Percentiles rank a stretch among this genome's conserved stretches.
Evolutionary conservation across 2,888 invertebrate species (phyloP).

Genomic region (Nomada lathburiana): DNA sequence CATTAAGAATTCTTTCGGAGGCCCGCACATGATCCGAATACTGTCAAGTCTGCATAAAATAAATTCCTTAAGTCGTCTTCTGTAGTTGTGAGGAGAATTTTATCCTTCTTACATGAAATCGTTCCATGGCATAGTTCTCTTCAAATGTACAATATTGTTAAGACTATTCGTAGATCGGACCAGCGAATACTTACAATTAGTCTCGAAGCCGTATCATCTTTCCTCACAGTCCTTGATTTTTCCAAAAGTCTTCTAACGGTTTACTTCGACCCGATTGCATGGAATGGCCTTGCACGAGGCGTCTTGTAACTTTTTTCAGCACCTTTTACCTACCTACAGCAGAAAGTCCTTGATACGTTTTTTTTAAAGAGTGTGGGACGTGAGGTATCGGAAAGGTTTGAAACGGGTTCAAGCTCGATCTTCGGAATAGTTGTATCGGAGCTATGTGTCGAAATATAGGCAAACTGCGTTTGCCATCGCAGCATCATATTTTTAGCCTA

Average conservation of each 20-base stretch:
- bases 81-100: too few species aligned
- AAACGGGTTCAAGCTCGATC: constrained; percentile 22
- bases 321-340: constrained; percentile 18
- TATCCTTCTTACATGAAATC: too few species aligned
- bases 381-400: constrained; percentile 32
- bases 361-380: constrained; percentile 5
- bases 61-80: too few species aligned
- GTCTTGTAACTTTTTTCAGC: constrained; percentile 18
- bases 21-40: too few species aligned
- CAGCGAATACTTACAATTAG: too few species aligned
- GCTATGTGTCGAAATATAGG: constrained; percentile 27
- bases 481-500: constrained; percentile 20
- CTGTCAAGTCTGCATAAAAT: too few species aligned
- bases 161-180: too few species aligned
- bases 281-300: neutral
- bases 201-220: too few species aligned
- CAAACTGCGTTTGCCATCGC: neutral
- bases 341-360: constrained; percentile 29
- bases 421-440: constrained; percentile 26
- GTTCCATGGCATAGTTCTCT: too few species aligned
- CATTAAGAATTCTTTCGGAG: too few species aligned
- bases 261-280: neutral
- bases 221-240: too few species aligned
- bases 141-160: too few species aligned
- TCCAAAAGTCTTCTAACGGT: neutral